phyloP scores from a whole-genome alignment of 1,140 invertebrate genomes.

The Potamilus streckersoni region DNA sequence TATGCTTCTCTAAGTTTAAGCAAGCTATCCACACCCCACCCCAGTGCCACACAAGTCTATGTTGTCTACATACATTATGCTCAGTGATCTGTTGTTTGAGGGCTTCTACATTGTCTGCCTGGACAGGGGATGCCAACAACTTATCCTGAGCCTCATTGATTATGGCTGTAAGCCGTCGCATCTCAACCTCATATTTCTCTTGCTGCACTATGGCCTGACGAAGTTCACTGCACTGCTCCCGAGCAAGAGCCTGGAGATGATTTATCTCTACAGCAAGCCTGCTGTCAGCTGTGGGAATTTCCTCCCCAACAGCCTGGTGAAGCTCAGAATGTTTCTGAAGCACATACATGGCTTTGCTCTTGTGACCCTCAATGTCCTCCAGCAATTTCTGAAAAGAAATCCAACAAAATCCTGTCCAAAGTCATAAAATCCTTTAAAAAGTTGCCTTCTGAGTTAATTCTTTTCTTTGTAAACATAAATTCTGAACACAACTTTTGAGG shows the following conservation, averaged over 20 bases:
- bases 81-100: constrained; percentile 85
- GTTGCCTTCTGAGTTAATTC: too few species aligned
- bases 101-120: constrained; percentile 82
- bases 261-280: constrained; percentile 49
- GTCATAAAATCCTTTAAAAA: too few species aligned
- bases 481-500: too few species aligned
- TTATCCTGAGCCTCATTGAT: constrained; percentile 92
- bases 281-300: constrained; percentile 28
- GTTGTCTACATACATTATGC: constrained; percentile 85
- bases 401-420: too few species aligned
- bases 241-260: constrained; percentile 50
- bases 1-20: too few species aligned
- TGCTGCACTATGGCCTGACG: constrained; percentile 83
- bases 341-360: constrained; percentile 48
- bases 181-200: constrained; percentile 55
- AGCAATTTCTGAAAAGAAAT: constrained; percentile 50
- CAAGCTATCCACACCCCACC: too few species aligned
- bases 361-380: constrained; percentile 55
- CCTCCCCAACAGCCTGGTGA: constrained; percentile 31
- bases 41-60: too few species aligned
- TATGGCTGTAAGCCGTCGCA: constrained; percentile 71
- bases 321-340: constrained; percentile 43
- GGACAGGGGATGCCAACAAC: constrained; percentile 80
- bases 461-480: too few species aligned
- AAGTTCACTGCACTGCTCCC: constrained; percentile 65